Base-by-base conservation (phyloP, 2,113 vertebrate species). In the Vanacampus margaritifer region DNA sequence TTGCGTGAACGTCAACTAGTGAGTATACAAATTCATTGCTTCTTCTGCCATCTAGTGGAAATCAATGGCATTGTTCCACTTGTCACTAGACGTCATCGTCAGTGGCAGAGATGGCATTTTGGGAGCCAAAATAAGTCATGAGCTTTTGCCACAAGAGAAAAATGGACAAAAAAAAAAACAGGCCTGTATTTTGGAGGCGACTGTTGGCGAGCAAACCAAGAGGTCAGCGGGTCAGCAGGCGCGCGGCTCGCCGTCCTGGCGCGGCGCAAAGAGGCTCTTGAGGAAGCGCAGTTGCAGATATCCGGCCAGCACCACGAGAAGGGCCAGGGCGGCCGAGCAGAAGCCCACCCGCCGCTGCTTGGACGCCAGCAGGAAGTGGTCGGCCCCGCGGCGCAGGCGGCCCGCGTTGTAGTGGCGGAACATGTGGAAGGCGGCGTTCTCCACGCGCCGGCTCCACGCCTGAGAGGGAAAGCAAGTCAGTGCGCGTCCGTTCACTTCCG, bases 281-380 rank as follows among this genome's bases (percentile, higher is more conserved):
- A 99, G 86, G 89, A 94, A 94, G 72, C 84, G 81, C 23, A 98
- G 93, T 91, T 99, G 97, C 80, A 97, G 90, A 75, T 91, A 79
- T 0, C 95, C 96, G 0, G 94, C 94, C 71, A 93, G 86, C 70
- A 98, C 45, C 2, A 99, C 95, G 66, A 93, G 60, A 0, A 94
- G 67, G 76, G 94, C 95, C 80, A 96, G 95, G 1, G 79, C 90
- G 10, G 82, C 79, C 0, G 97, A 99, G 95, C 96, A 97, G 88
- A 91, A 84, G 80, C 86, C 95, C 78, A 99, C 79, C 0, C 97
- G 98, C 74, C 71, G 79, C 16, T 91, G 89, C 89, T 96, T 98
- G 89, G 93, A 93, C 71, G 81, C 88, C 35, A 97, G 89, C 64
- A 95, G 87, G 86, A 92, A 95, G 82, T 89, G 91, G 76, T 99